Evolutionary conservation across 2,113 vertebrate genomes (phyloP).

Genomic region (Sylvietta virens): DNA sequence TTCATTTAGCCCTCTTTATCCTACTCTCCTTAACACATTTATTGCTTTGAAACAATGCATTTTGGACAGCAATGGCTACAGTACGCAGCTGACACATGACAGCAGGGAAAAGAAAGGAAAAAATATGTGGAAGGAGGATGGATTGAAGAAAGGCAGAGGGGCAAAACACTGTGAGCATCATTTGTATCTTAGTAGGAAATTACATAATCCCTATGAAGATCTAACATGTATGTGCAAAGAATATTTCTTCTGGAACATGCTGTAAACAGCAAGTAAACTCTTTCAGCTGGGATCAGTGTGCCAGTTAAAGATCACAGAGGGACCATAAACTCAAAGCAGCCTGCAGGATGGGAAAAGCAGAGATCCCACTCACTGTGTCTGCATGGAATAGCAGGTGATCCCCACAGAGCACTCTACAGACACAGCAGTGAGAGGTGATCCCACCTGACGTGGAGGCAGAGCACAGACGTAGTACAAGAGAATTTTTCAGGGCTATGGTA

Average conservation of each 20-base stretch:
- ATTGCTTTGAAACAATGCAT: neutral
- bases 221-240: neutral
- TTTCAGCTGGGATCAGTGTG: neutral
- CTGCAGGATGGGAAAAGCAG: neutral
- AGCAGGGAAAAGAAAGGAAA: neutral
- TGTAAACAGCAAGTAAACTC: conserved; percentile 11
- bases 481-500: neutral
- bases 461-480: neutral
- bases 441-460: neutral
- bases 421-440: neutral
- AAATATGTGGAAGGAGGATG: neutral
- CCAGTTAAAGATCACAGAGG: neutral
- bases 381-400: neutral
- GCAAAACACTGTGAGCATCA: neutral
- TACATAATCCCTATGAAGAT: neutral
- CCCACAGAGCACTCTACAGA: neutral
- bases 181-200: neutral
- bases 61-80: neutral
- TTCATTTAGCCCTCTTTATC: conserved; percentile 8
- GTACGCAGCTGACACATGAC: neutral
- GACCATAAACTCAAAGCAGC: neutral
- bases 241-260: neutral
- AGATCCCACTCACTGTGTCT: neutral
- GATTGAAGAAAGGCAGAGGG: neutral
- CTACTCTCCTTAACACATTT: neutral